Conservation (phyloP, 2,113 vertebrate genomes). For the Chascanopsetta lugubris region DNA sequence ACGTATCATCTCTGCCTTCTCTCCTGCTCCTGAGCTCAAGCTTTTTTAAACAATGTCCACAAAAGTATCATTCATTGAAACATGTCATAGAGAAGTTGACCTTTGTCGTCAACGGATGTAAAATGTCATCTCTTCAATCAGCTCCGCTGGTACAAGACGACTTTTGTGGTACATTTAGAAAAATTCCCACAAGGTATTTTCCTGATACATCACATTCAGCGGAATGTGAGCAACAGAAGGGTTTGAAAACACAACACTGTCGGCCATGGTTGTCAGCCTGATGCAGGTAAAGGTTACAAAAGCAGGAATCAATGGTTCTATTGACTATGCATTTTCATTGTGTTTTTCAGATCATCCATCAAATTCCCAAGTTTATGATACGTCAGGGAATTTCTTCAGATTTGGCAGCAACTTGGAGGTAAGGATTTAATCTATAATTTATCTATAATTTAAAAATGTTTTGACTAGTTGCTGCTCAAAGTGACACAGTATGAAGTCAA, state of each 20-base stretch:
- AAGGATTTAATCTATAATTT: no score
- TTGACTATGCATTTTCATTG: no score
- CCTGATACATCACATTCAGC: neutral
- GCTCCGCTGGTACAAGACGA: neutral
- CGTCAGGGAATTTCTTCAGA: neutral
- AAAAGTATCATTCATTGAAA: no score
- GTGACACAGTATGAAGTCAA: no score
- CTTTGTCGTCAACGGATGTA: neutral
- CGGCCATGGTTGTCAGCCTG: neutral
- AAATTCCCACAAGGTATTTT: neutral
- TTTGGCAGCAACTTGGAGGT: neutral
- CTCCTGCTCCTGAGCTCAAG: neutral
- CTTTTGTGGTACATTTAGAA: neutral
- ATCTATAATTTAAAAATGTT: no score
- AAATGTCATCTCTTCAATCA: neutral
- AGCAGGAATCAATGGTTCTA: neutral
- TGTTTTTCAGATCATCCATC: no score
- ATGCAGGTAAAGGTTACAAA: neutral
- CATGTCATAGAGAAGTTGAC: no score
- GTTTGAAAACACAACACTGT: neutral
- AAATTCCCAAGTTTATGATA: neutral
- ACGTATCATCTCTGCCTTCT: neutral
- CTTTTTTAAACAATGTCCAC: neutral
- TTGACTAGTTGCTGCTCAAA: no score
- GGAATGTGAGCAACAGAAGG: neutral